Percentiles rank a stretch among this genome's conserved stretches.
Evolutionary conservation across 1,140 invertebrate species (phyloP).

Genomic region (Rhyacophila brunnea): DNA sequence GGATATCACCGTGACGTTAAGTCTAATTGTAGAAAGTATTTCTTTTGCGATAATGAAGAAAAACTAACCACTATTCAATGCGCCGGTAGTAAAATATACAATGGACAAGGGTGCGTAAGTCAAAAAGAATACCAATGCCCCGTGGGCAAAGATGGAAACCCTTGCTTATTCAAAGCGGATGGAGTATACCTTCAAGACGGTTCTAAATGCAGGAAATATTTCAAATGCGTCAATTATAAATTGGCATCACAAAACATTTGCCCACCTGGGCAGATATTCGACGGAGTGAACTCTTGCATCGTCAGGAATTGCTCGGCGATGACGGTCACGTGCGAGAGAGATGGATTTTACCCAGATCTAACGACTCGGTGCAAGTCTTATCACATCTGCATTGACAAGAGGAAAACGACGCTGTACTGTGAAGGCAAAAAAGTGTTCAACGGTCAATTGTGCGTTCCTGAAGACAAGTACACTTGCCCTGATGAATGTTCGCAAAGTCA

Average conservation of each 20-base stretch:
- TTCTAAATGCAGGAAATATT: constrained; percentile 57
- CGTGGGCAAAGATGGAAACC: constrained; percentile 32
- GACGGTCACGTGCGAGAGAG: constrained; percentile 40
- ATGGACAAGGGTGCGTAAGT: constrained; percentile 54
- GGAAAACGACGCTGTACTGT: constrained; percentile 46
- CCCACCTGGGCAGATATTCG: constrained; percentile 45
- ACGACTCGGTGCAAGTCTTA: constrained; percentile 56
- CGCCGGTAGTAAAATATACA: constrained; percentile 55
- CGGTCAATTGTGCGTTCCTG: constrained; percentile 54
- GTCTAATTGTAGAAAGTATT: constrained; percentile 57
- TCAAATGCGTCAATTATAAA: constrained; percentile 51
- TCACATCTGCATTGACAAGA: constrained; percentile 55
- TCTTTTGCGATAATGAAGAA: constrained; percentile 56
- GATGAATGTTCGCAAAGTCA: constrained; percentile 40
- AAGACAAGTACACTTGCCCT: constrained; percentile 51
- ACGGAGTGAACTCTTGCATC: constrained; percentile 42
- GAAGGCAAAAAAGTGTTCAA: constrained; percentile 48
- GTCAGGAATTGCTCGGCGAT: constrained; percentile 25
- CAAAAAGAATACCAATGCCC: constrained; percentile 44
- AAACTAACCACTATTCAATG: constrained; percentile 56
- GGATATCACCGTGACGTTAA: constrained; percentile 57
- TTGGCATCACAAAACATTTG: constrained; percentile 45
- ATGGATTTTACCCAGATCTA: constrained; percentile 56
- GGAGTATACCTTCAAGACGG: constrained; percentile 45
- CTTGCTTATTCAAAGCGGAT: constrained; percentile 37